Evolutionary conservation across 2,113 vertebrate genomes (phyloP).

Genomic region (Atractosteus spatula): DNA sequence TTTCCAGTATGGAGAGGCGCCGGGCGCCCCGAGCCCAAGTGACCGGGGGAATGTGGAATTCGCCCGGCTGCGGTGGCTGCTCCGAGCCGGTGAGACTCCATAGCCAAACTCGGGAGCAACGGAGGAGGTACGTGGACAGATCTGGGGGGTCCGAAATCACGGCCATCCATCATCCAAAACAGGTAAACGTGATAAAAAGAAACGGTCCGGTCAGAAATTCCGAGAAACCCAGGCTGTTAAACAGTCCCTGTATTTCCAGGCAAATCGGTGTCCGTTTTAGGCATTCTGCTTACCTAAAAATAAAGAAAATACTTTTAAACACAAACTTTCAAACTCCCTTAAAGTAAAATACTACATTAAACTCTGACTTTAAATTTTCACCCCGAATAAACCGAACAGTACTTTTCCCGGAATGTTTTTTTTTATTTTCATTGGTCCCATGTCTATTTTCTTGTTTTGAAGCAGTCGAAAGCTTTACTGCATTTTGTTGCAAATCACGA

Average conservation of each 20-base stretch:
- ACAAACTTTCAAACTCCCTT: no score
- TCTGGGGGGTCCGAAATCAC: conserved; percentile 91
- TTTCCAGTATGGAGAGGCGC: conserved; percentile 82
- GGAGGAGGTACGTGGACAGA: conserved; percentile 86
- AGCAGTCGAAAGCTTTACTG: no score
- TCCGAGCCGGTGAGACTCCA: conserved; percentile 87
- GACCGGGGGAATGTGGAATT: conserved; percentile 75
- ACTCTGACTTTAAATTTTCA: no score
- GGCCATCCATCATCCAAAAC: conserved; percentile 91
- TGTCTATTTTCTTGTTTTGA: no score
- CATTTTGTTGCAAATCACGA: no score
- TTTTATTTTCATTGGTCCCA: no score
- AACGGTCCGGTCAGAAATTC: conserved; percentile 58
- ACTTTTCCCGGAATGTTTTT: no score
- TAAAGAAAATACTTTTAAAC: conserved; percentile 19
- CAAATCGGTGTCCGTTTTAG: conserved; percentile 60
- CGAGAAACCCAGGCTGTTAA: conserved; percentile 56
- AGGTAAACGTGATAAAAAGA: conserved; percentile 56
- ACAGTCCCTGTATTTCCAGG: conserved; percentile 63
- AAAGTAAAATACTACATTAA: no score
- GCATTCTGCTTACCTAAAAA: conserved; percentile 68
- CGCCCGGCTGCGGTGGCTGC: conserved; percentile 76
- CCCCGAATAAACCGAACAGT: no score
- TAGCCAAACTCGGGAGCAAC: conserved; percentile 82
- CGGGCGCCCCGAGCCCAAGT: conserved; percentile 76